Percentiles rank a stretch among this genome's conserved stretches.
Evolutionary conservation across 2,888 invertebrate species (phyloP).

Genomic region (Brassicogethes aeneus): DNA sequence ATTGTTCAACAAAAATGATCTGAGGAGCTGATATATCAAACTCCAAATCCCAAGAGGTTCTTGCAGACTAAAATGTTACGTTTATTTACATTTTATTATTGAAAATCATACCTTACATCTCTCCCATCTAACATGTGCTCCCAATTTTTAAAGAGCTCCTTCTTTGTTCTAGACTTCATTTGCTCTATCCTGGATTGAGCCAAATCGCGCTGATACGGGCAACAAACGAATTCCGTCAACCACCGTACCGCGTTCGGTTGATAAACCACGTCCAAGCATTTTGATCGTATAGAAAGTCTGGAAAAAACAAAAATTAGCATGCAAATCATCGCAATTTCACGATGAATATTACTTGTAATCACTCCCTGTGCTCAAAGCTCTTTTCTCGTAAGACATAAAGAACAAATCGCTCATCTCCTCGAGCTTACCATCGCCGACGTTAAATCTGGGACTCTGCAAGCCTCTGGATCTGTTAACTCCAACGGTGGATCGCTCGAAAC

Average conservation of each 20-base stretch:
- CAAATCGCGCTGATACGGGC: constrained; percentile 49
- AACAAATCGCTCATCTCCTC: constrained; percentile 53
- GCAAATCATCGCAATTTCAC: constrained; percentile 46
- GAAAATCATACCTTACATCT: constrained; percentile 37
- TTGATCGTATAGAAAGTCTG: constrained; percentile 68
- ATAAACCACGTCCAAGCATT: constrained; percentile 83
- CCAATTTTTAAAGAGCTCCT: constrained; percentile 68
- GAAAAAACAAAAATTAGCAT: constrained; percentile 12
- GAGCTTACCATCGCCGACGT: constrained; percentile 22
- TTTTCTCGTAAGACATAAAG: constrained; percentile 76
- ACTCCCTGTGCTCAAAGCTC: constrained; percentile 56
- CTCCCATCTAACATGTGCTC: constrained; percentile 61
- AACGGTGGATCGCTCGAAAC: constrained; percentile 31
- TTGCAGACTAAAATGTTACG: constrained; percentile 44
- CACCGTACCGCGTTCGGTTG: constrained; percentile 59
- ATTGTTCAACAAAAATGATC: constrained; percentile 79
- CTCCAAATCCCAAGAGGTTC: constrained; percentile 78
- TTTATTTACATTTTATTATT: constrained; percentile 40
- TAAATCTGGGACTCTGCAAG: constrained; percentile 24
- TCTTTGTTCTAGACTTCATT: constrained; percentile 61
- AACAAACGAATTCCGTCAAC: constrained; percentile 63
- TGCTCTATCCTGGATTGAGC: constrained; percentile 45
- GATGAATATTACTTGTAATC: constrained; percentile 51
- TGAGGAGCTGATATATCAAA: constrained; percentile 91
- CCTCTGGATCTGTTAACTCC: constrained; percentile 27